Base-by-base conservation (phyloP, 2,797 vertebrate genomes). In the Arrhamphus sclerolepis region DNA sequence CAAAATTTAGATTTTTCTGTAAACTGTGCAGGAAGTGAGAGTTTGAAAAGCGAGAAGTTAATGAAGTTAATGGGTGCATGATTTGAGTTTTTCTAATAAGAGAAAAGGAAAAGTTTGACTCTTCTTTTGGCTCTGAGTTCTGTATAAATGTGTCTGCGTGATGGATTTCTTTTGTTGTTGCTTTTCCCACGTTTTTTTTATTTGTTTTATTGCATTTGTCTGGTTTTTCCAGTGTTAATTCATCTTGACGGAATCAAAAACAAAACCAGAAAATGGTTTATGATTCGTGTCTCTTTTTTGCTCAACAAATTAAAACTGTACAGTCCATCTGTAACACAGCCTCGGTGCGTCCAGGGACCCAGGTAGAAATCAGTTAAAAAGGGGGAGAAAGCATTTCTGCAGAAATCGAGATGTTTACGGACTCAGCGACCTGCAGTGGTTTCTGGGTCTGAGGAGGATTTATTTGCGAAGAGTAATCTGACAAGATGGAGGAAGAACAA, bases 261-360 rank as follows among this genome's bases (percentile, higher is more conserved):
- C 10, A 61, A 44, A 44, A 44, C n/a, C n/a, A 21, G n/a, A 44
- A 46, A 46, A 21, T 7, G 10, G 1, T 13, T 65, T 86, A 83
- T 78, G 78, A 90, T 89, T 86, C 81, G 77, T 61, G 79, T 69
- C 66, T 85, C 71, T n/a, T 79, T 60, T 58, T 68, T 52, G 74
- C 70, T 89, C 86, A 92, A 85, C 72, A 80, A 83, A 88, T 89
- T 77, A 76, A 83, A 81, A 75, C 54, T 56, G 46, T 77, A 41
- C 48, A 29, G 57, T 66, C 38, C 85, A 70, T 87, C 80, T 78
- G 61, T 78, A 67, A 65, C 43, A 31, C 16, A 51, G 78, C 84
- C 81, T 77, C 47, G 44, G 43, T 44, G 53, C 52, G 39, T 63
- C 64, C 19, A 41, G 43, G 29, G 16, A 4, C 17, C 0, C 39